Evolutionary conservation across 2,113 vertebrate genomes (phyloP).

Genomic region (Oncorhynchus keta): DNA sequence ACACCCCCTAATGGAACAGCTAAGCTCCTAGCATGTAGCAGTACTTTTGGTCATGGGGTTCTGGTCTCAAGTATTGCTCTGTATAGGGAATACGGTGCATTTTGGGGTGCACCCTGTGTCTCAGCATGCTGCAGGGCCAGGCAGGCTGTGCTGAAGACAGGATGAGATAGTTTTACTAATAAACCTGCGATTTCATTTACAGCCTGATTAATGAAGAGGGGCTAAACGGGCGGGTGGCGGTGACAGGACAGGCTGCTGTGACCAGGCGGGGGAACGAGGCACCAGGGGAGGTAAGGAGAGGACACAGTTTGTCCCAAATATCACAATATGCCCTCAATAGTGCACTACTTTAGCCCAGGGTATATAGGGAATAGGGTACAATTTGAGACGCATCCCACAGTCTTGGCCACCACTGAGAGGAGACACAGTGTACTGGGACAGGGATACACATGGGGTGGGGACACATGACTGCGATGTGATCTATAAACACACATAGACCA

Average conservation of each 20-base stretch:
- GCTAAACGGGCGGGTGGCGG: conserved; percentile 46
- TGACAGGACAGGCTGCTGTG: conserved; percentile 55
- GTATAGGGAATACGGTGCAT: conserved; percentile 15
- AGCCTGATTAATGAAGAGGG: conserved; percentile 57
- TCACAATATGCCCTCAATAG: neutral
- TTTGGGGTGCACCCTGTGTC: too few species aligned
- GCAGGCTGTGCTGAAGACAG: conserved; percentile 8
- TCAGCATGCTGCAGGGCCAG: conserved; percentile 4
- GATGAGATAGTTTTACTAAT: conserved; percentile 61
- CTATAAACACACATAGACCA: too few species aligned
- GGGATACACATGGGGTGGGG: too few species aligned
- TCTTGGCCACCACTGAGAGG: too few species aligned
- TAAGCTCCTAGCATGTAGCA: neutral
- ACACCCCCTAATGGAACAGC: neutral
- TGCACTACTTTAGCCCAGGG: too few species aligned
- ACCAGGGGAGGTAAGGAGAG: conserved; percentile 34
- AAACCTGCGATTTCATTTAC: conserved; percentile 66
- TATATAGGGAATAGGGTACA: too few species aligned
- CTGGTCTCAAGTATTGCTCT: too few species aligned
- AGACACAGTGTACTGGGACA: too few species aligned
- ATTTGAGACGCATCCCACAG: too few species aligned
- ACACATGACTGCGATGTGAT: too few species aligned
- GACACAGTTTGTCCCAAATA: conserved; percentile 8
- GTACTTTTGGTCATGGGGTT: too few species aligned
- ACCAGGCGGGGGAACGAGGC: conserved; percentile 27